Evolutionary conservation across 2,113 vertebrate species (phyloP), one percentile per base, ranked within the genome.

Genomic region (Loxodonta africana): DNA sequence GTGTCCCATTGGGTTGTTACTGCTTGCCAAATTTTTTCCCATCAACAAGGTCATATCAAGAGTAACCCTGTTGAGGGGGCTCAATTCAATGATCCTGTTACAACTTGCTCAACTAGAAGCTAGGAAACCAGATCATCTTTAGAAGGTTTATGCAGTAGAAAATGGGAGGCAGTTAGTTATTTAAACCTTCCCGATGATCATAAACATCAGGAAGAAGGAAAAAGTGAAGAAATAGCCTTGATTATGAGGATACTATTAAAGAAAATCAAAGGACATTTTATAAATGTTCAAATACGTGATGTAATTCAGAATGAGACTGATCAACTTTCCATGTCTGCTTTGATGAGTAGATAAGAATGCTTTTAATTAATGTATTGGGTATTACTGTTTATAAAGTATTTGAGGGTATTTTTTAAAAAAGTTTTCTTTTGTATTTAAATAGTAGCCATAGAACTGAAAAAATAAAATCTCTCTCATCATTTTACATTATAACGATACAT

Each of bases 191-290:
- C 41, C 33, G 53, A 74, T 88, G 95, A 48, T 92, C 81, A 94
- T 5, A 0, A 95, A 94, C 94, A 81, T 28, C 77, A 97, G 90
- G 71, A 96, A 93, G n/a, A 86, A 53, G n/a, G 18, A 51, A 84
- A 87, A 77, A 85, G 37, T 83, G 28, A 92, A 91, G 48, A 78
- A 91, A 97, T 93, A 92, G n/a, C 18, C 73, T 92, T 88, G 83
- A 88, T 85, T 88, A 84, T 30, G 88, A 85, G 74, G 95, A 88
- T 82, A 94, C 85, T 95, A 65, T 88, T 93, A 48, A 90, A 97
- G 67, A 97, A 96, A 95, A 88, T 94, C 14, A 92, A 94, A 91
- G 77, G 26, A 94, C 82, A 74, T 95, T 92, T 94, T 97, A 2
- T 78, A 84, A 94, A 71, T 41, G 65, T 84, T 91, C 14, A 95